Base-by-base conservation (phyloP, 2,113 vertebrate genomes). In the Echinops telfairi region DNA sequence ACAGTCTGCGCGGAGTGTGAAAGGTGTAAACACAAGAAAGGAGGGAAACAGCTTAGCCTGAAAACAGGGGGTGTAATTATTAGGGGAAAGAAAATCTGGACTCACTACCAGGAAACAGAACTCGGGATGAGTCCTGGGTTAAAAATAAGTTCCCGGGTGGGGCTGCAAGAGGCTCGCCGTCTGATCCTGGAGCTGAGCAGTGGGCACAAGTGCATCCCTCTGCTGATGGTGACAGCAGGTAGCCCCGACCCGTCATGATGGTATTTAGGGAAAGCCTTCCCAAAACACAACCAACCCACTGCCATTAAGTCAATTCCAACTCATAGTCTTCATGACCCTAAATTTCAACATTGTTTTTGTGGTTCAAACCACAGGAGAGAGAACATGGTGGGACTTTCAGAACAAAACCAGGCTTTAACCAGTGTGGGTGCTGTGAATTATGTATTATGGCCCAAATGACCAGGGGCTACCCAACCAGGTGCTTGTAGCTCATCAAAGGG, bases 21-120 rank as follows among this genome's bases (percentile, higher is more conserved):
- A 95, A 97, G 93, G 93, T 97, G 93, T 96, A 96, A 97, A 96
- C 90, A 97, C 62, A 73, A 89, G 94, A 87, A 95, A 91, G 95
- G 95, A 96, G 90, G 86, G 90, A 62, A 94, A 87, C 73, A 43
- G 83, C 92, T 92, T 47, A 83, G 90, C 64, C 76, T 92, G 43
- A 87, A 84, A 93, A 83, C 83, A 82, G 68, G 86, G 97, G 93
- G 77, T 92, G 40, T 95, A 95, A 97, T 96, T 96, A 97, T 90
- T 89, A 95, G 86, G 88, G 88, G 70, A 87, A 97, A 78, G 95
- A 95, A 94, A 94, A 94, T 95, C 90, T 94, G 96, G 95, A 93
- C 31, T 15, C 88, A 93, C 81, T 83, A 85, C 80, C 23, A 23
- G 90, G 89, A 95, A 92, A 93, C 58, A 82, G 62, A 86, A 89